Evolutionary conservation across 2,797 vertebrate species (phyloP).

Genomic region (Enoplosus armatus): DNA sequence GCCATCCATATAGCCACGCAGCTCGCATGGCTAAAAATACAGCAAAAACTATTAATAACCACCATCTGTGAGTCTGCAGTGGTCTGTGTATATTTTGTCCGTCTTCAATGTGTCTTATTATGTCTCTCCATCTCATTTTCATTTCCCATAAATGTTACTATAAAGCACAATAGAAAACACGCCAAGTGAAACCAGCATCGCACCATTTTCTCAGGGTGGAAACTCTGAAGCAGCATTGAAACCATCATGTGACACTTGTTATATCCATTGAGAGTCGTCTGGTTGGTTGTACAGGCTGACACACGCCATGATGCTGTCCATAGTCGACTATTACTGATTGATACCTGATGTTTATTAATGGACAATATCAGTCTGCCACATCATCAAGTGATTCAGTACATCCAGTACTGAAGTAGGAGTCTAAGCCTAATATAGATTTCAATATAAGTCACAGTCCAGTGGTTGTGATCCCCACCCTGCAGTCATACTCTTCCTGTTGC

Average conservation of each 20-base stretch:
- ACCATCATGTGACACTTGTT: background rate
- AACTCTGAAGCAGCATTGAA: background rate
- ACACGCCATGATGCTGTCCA: background rate
- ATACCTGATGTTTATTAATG: background rate
- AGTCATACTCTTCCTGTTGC: background rate
- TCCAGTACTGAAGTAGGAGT: too few relatives aligned
- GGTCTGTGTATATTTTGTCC: background rate
- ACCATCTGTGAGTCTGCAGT: too few relatives aligned
- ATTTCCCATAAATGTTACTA: background rate
- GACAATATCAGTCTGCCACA: background rate
- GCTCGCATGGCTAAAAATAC: too few relatives aligned
- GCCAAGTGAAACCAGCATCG: background rate
- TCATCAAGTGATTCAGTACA: background rate
- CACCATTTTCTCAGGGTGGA: background rate
- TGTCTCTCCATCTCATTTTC: background rate
- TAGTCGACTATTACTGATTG: background rate
- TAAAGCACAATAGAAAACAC: too few relatives aligned
- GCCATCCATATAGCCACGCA: too few relatives aligned
- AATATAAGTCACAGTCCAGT: background rate
- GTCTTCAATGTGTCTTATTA: background rate
- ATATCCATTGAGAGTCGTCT: too few relatives aligned
- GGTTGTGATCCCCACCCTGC: background rate
- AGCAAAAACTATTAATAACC: too few relatives aligned
- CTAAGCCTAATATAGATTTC: background rate
- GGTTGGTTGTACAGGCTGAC: background rate